Percentiles rank a stretch among this genome's conserved stretches.
These are phyloP conservation scores for Crematogaster levior DNA, from an alignment of 2,888 invertebrate genomes.

Conservation along the genomic window DNA sequence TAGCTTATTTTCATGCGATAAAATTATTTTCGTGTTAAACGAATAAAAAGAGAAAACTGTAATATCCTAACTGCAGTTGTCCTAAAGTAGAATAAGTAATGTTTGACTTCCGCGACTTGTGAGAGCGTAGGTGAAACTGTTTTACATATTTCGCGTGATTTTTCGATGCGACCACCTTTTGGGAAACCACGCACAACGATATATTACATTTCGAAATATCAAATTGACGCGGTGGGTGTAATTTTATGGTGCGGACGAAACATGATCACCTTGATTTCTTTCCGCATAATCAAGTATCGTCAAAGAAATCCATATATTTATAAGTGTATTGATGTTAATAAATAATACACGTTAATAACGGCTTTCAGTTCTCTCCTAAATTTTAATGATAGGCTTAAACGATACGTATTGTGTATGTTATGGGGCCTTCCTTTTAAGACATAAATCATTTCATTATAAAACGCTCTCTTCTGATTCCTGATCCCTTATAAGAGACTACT, in stretches of 20 bases:
- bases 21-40: background rate
- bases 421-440: background rate
- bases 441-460: constrained; percentile 15
- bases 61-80: background rate
- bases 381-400: background rate
- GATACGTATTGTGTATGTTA: background rate
- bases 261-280: background rate
- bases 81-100: constrained; percentile 30
- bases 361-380: background rate
- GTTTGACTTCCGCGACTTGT: constrained; percentile 34
- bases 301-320: background rate
- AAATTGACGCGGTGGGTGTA: constrained; percentile 40
- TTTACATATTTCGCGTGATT: constrained; percentile 63
- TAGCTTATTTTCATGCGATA: background rate
- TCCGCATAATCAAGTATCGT: background rate
- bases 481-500: background rate
- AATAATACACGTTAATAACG: background rate
- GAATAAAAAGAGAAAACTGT: background rate
- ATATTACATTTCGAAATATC: constrained; percentile 31
- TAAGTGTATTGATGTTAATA: background rate
- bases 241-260: background rate
- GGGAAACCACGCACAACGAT: constrained; percentile 38
- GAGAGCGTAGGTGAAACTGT: constrained; percentile 59
- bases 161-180: constrained; percentile 63
- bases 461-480: background rate